phyloP scores from a whole-genome alignment of 2,113 vertebrate genomes.

The Nothocercus nigrocapillus region DNA sequence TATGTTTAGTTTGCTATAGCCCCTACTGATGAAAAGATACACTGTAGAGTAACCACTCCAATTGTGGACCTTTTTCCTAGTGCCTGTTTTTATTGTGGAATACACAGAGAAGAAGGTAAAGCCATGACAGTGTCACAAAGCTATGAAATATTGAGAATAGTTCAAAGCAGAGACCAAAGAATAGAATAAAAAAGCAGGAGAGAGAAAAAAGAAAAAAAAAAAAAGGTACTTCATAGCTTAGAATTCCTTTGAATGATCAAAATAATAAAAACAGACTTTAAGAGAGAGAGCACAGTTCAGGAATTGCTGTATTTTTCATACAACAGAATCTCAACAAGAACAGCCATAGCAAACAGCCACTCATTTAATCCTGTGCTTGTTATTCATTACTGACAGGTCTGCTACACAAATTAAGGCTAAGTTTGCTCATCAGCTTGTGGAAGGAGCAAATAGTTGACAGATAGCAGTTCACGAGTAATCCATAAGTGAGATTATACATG shows the following conservation, averaged over 20 bases:
- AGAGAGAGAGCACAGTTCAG: neutral
- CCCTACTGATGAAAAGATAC: neutral
- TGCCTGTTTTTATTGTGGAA: neutral
- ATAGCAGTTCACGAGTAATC: neutral
- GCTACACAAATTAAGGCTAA: neutral
- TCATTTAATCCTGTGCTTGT: neutral
- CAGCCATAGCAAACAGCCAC: neutral
- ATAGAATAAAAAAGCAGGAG: neutral
- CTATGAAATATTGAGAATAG: neutral
- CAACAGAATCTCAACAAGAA: neutral
- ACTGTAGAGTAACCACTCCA: neutral
- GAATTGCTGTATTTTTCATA: neutral
- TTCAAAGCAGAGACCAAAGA: neutral
- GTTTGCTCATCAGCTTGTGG: neutral
- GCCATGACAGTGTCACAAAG: neutral
- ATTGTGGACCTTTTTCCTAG: neutral
- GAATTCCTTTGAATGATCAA: neutral
- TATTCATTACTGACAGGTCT: neutral
- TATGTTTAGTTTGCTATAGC: neutral
- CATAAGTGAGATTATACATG: accelerated
- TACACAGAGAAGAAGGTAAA: neutral
- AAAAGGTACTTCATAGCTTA: neutral
- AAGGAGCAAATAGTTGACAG: neutral
- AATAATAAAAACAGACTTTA: neutral
- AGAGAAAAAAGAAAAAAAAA: neutral